These are phyloP conservation scores for Piscicola geometra DNA, from an alignment of 2,888 invertebrate genomes.

Conservation along the genomic window DNA sequence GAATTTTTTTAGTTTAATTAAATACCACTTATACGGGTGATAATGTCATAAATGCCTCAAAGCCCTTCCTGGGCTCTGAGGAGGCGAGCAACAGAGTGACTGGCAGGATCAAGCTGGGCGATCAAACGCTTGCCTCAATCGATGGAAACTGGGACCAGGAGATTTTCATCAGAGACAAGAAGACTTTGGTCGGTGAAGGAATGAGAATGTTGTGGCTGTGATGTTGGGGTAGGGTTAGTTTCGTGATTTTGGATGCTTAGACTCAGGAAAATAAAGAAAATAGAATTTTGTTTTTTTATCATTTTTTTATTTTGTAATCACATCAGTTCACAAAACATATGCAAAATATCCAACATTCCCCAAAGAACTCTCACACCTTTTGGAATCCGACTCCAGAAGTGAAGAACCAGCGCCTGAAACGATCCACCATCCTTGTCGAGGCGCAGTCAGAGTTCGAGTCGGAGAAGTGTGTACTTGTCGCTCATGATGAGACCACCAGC, in stretches of 20 bases:
- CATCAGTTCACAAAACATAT: no score
- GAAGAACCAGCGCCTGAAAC: constrained; percentile 68
- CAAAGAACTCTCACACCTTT: constrained; percentile 51
- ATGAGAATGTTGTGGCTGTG: no score
- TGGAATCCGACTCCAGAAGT: constrained; percentile 71
- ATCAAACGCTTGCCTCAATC: constrained; percentile 77
- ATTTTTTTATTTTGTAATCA: no score
- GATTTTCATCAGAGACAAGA: constrained; percentile 75
- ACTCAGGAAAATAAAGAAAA: not conserved
- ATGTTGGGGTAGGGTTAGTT: no score
- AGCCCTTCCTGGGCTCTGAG: constrained; percentile 82
- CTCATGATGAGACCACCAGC: not conserved
- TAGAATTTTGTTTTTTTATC: not conserved
- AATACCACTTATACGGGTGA: no score
- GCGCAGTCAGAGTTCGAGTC: constrained; percentile 77
- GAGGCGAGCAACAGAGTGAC: constrained; percentile 78
- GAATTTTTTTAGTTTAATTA: no score
- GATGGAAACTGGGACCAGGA: constrained; percentile 89
- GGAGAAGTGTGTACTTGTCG: constrained; percentile 60
- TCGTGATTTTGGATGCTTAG: no score
- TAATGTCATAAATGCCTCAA: constrained; percentile 44
- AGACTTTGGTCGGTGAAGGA: constrained; percentile 66
- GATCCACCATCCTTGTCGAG: constrained; percentile 74
- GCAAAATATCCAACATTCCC: no score
- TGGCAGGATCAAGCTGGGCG: constrained; percentile 79